Evolutionary conservation across 1,140 invertebrate genomes (phyloP), one percentile per base, ranked within the genome.

Genomic region (Andricus grossulariae): DNA sequence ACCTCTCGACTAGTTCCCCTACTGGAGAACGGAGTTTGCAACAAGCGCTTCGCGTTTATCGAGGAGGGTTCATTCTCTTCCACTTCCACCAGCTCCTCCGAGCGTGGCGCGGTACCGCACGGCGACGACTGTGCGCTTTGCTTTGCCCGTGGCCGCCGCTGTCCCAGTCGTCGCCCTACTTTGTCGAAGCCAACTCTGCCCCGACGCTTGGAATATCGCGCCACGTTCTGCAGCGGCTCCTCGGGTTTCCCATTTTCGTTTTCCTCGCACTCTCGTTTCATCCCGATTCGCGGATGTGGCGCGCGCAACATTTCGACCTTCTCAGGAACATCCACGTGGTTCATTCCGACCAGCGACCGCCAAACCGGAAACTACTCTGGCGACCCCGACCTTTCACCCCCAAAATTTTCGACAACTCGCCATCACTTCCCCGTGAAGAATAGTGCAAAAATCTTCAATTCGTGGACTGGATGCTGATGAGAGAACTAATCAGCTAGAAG

Each of bases 81-180:
- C 88, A 88, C 88, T 89, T 90, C 87, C 88, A 89, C 87, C 87
- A 80, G 77, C 83, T 84, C 83, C 80, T 84, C 85, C 83, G 82
- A 82, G 88, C 86, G 76, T 73, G 71, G 72, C 78, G 71, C 72
- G 76, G 57, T 79, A 73, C 73, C 72, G 75, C 66, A 71, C 52
- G 60, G 71, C 73, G 71, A 74, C 72, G 74, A 66, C 73, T 79
- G 76, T 82, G 83, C 80, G 83, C 80, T 81, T 83, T 81, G 81
- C 77, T 80, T 85, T 82, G 81, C 83, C 82, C 79, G 88, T 87
- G 88, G 87, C 88, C 89, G 85, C 88, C 84, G 81, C 82, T 76
- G 81, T 83, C 80, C 80, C 90, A 91, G 90, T 91, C 90, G 89
- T 91, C 90, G 90, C 90, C 90, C 90, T 92, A 92, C 90, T 91